Percentiles rank a stretch among this genome's conserved stretches.
These are phyloP conservation scores for Allygus modestus DNA, from an alignment of 2,888 invertebrate species.

Conservation along the genomic window DNA sequence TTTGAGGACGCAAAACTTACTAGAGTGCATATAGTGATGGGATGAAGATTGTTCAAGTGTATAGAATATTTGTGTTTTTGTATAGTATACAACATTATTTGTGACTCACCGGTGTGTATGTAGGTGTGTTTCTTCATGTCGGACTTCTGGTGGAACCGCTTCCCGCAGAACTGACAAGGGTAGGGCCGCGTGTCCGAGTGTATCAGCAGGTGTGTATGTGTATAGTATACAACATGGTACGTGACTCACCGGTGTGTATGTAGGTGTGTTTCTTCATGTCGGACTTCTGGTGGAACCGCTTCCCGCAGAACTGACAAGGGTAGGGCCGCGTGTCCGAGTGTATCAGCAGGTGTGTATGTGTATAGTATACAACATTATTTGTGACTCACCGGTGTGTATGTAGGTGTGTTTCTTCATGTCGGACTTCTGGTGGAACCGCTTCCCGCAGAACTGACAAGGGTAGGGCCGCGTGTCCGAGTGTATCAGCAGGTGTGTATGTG, in stretches of 20 bases:
- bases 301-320: conserved; percentile 95
- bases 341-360: conserved; percentile 75
- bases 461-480: conserved; percentile 93
- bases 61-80: not conserved
- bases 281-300: conserved; percentile 98
- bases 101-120: conserved; percentile 87
- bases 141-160: conserved; percentile 98
- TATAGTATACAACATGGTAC: not conserved
- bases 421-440: conserved; percentile 94
- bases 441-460: conserved; percentile 93
- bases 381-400: conserved; percentile 88
- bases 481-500: conserved; percentile 87
- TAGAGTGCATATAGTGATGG: too few relatives aligned
- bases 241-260: conserved; percentile 89
- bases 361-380: not conserved
- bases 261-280: conserved; percentile 99
- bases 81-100: not conserved
- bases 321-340: not conserved
- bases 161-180: conserved; percentile 94
- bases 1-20: too few relatives aligned
- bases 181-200: conserved; percentile 97
- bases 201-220: conserved; percentile 97
- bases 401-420: conserved; percentile 97
- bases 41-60: not conserved
- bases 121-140: conserved; percentile 99